Evolutionary conservation across 2,888 invertebrate genomes (phyloP).

Genomic region (Zhengitettix transpicula): DNA sequence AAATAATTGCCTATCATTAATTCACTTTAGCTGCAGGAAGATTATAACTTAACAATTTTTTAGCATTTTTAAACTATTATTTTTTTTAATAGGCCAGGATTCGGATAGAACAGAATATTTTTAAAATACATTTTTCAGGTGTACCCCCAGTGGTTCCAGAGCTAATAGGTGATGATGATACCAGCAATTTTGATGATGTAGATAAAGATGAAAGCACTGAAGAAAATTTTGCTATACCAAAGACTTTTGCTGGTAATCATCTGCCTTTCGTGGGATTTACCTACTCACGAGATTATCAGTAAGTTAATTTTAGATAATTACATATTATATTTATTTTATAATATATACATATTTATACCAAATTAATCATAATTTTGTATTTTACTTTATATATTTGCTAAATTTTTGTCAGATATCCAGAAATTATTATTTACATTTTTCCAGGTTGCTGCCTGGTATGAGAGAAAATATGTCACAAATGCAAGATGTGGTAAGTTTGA

Average conservation of each 20-base stretch:
- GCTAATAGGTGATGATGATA: constrained; percentile 89
- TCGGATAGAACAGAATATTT: background rate
- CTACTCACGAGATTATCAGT: constrained; percentile 83
- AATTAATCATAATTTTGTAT: no score
- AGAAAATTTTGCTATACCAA: constrained; percentile 90
- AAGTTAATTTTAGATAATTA: constrained; percentile 2
- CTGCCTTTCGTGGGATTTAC: constrained; percentile 98
- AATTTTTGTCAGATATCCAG: no score
- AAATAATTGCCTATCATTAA: no score
- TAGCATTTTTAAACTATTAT: background rate
- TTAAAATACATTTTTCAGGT: constrained; percentile 18
- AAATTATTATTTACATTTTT: no score
- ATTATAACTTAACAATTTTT: background rate
- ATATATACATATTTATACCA: no score
- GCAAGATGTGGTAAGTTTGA: no score
- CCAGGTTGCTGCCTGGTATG: no score
- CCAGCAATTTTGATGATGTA: constrained; percentile 95
- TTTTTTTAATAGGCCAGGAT: background rate
- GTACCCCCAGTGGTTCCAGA: constrained; percentile 96
- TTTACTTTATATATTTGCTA: no score
- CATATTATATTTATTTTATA: no score
- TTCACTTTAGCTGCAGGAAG: no score
- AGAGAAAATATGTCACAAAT: no score
- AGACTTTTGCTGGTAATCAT: constrained; percentile 96
- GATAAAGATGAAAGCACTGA: constrained; percentile 85